Evolutionary conservation across 2,888 invertebrate genomes (phyloP), one percentile per base, ranked within the genome.

Genomic region (Thereva nobilitata): DNA sequence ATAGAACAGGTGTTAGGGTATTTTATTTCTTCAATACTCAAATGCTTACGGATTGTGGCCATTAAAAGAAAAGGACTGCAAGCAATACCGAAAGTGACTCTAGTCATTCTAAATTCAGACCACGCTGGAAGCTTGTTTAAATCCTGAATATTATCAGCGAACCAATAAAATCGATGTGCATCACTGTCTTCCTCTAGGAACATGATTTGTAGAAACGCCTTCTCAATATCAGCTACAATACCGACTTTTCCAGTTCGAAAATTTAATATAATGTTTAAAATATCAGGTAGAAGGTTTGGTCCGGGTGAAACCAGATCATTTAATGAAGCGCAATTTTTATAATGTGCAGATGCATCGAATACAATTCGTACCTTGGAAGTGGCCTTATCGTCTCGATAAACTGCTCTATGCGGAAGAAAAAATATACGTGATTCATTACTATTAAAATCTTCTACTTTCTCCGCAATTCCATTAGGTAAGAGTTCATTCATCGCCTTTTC

Each of bases 341-440:
- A 12, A 50, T n/a, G 1, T 9, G 42, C 41, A 4, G 66, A 69
- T 5, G 64, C 66, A 10, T 67, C 64, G 40, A 64, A 64, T n/a
- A 53, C 64, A n/a, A 42, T 64, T 9, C 61, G 7, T 41, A 61
- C 23, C 9, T 61, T 61, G 9, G 61, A 49, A 4, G 50, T 61
- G 4, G 40, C 8, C n/a, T 50, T 61, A 34, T 61, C 61, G n/a
- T 38, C 50, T 5, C 40, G 35, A 41, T 40, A 50, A 12, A 50
- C 50, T 34, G 50, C 23, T 5, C 50, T 12, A 50, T 8, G 50
- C 34, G n/a, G 50, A 6, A 9, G 8, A 50, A 34, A 4, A 7
- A 50, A 50, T 1, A 6, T 6, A 1, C n/a, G 4, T 23, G 34
- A 34, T 8, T 7, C 6, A 9, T 34, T 35, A 5, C 34, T 35